These are phyloP conservation scores for Frieseomelitta varia DNA, from an alignment of 1,140 invertebrate species.

Conservation along the genomic window DNA sequence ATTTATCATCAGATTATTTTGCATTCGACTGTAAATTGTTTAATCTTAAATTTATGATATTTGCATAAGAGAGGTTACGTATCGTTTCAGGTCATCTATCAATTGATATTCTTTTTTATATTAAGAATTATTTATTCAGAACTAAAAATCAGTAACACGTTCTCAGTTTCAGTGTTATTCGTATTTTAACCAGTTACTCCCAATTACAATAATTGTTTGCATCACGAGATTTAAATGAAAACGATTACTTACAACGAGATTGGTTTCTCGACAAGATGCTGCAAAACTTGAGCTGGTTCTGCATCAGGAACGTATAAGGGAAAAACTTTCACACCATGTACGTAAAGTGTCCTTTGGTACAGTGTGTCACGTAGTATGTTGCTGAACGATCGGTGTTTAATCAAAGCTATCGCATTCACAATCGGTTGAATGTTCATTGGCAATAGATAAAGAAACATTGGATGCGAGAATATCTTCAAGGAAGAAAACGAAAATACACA, in stretches of 20 bases:
- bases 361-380: conserved; percentile 33
- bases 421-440: conserved; percentile 28
- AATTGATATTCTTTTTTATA: background rate
- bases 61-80: background rate
- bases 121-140: background rate
- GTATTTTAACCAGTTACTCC: background rate
- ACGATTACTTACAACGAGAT: conserved; percentile 7
- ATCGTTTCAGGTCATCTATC: background rate
- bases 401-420: conserved; percentile 20
- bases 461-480: background rate
- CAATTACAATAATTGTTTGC: background rate
- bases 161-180: background rate
- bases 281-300: conserved; percentile 13
- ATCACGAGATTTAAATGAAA: background rate
- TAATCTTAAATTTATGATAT: too few relatives aligned
- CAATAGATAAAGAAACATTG: conserved; percentile 1
- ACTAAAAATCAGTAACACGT: conserved; percentile 2
- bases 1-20: too few relatives aligned
- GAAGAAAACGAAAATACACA: background rate
- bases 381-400: conserved; percentile 42
- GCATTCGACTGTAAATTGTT: too few relatives aligned
- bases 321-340: conserved; percentile 81
- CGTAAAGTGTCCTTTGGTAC: conserved; percentile 58
- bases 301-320: conserved; percentile 41
- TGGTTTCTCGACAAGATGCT: background rate